Evolutionary conservation across 2,888 invertebrate genomes (phyloP), one percentile per base, ranked within the genome.

Genomic region (Pediacus dermestoides): DNA sequence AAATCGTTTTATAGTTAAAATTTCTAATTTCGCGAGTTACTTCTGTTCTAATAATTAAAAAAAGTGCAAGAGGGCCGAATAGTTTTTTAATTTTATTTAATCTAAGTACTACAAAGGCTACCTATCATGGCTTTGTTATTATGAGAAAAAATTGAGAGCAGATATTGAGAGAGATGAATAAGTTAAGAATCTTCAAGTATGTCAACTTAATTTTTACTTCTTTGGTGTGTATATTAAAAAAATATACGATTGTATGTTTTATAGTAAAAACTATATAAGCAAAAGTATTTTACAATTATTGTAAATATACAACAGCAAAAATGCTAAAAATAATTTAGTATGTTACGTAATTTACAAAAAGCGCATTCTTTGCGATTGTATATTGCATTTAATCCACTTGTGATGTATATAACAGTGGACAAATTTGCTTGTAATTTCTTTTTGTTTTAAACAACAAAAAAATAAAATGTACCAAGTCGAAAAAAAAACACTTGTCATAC

Each of bases 201-300:
- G 45, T 52, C 48, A 50, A 57, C 54, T 49, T 58, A 60, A 59
- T 56, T 60, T 61, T 58, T 60, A 61, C 48, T 58, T 63, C 63
- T 63, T 63, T 63, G 63, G 63, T 63, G 62, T 60, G 62, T 66
- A 66, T 67, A 67, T 66, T 66, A 55, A 67, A 64, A 67, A 66
- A 66, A 65, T 66, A 66, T 67, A 66, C 64, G 58, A 58, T 62
- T 56, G 52, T 63, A 60, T 58, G 66, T 66, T 66, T 66, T 65
- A 52, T 65, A 65, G 60, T 65, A 67, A 66, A 66, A 66, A 66
- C 66, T 58, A 61, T 61, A 60, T 62, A 64, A 60, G 50, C 54
- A 58, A 62, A 54, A 28, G 14, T 28, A 18, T 60, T 64, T 60
- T 64, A 58, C 64, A 64, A 60, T 64, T 61, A 59, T 56, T 28